Base-by-base conservation (phyloP, 1,140 invertebrate species). In the Samia ricini region DNA sequence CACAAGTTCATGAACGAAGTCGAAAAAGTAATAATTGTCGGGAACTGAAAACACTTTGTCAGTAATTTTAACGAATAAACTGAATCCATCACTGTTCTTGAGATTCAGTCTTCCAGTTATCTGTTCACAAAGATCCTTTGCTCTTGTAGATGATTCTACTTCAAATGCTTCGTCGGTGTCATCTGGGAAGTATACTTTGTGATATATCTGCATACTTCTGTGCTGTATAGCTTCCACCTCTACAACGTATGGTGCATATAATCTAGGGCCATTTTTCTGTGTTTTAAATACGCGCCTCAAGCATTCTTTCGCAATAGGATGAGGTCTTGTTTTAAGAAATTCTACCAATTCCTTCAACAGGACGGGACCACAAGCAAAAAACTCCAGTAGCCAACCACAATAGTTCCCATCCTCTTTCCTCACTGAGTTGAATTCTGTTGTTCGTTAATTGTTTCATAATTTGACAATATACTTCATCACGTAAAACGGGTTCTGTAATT, bases 161-260 rank as follows among this genome's bases (percentile, higher is more conserved):
- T 94, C 93, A 63, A 94, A 94, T 2, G 93, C 95, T 91, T 98
- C 96, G 77, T 98, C 96, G 0, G 96, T 95, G 74, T 97, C 96
- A 89, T 99, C 96, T 0, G 98, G 98, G 89, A 98, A 98, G 80
- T 98, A 98, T 15, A 94, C 91, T 81, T 98, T 98, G 82, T 99
- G 98, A 78, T 97, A 97, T 69, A 99, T 98, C 88, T 98, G 96
- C 73, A 97, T 96, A 69, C 96, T 98, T 80, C 97, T 95, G 76
- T 97, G 95, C 82, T 98, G 97, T 71, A 99, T 98, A 1, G 97
- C 97, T 91, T 99, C 97, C 2, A 99, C 96, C 92, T 99, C 98
- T 0, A 99, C 95, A 55, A 96, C 93, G 83, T 98, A 97, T 0
- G 98, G 97, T 8, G 98, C 94, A 89, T 96, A 97, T 82, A 97